Conservation (phyloP, 1,140 invertebrate genomes). For the Popillia japonica region DNA sequence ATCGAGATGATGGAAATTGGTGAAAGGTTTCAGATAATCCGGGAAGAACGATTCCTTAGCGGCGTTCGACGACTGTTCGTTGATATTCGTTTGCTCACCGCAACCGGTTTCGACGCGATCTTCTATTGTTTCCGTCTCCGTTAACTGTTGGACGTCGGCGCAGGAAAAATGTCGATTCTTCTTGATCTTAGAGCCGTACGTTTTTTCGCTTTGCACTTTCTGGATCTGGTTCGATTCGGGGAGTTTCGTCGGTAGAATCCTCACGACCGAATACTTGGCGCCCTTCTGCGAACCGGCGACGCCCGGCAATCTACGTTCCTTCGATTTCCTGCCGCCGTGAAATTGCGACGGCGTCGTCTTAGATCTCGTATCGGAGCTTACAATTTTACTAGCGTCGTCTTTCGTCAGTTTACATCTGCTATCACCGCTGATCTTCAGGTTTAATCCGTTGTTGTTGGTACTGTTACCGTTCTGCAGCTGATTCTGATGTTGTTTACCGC, state of each 20-base stretch:
- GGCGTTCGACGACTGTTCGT: background rate
- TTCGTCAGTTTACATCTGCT: background rate
- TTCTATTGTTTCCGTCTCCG: background rate
- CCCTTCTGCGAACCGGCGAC: background rate
- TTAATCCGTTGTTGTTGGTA: background rate
- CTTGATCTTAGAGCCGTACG: background rate
- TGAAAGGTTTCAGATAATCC: constrained; percentile 12
- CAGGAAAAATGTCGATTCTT: background rate
- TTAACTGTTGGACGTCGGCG: background rate
- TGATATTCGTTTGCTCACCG: background rate
- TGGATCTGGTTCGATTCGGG: background rate
- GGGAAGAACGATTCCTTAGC: background rate
- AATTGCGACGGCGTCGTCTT: background rate
- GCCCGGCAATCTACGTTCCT: background rate
- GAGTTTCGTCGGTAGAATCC: background rate
- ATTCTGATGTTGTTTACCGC: background rate
- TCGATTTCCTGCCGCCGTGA: background rate
- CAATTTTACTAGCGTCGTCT: background rate
- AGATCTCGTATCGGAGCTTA: background rate
- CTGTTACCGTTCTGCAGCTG: no score
- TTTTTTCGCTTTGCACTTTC: constrained; percentile 22
- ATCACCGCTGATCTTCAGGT: background rate
- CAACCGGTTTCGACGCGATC: background rate
- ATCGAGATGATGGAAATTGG: background rate
- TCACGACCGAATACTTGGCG: background rate